Evolutionary conservation across 2,888 invertebrate genomes (phyloP), one percentile per base, ranked within the genome.

Genomic region (Druceiella hillmani): DNA sequence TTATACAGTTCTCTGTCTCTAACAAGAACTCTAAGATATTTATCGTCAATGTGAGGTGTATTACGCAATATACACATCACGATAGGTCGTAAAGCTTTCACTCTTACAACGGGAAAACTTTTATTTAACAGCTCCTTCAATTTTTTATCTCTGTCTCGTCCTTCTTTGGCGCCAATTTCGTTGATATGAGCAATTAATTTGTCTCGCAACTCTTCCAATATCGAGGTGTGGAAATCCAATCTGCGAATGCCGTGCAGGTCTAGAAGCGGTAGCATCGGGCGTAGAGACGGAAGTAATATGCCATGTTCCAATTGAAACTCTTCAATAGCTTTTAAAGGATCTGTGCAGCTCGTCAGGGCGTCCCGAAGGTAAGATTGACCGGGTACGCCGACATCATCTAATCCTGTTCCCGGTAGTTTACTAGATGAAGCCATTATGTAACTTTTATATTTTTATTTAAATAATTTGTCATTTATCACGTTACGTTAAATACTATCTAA

Each of bases 251-350:
- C 92, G 57, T 97, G 97, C 13, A 98, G 75, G 63, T 99, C 98
- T 6, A 99, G 71, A 10, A 99, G 67, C 1, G 97, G 97, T 43
- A 98, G 62, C 86, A 97, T 97, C 10, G 97, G 94, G 32, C 92
- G 75, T 32, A 98, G 64, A 0, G 97, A 95, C 1, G 95, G 94
- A 30, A 97, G 65, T 38, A 92, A 66, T 52, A 95, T 90, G 24
- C 91, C 91, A 75, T 94, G 93, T 63, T 91, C 87, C 29, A 90
- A 70, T 80, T 97, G 94, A 73, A 98, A 98, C 62, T 95, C 94
- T 74, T 95, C 94, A 46, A 98, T 98, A n/a, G 97, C 95, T 68
- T 92, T 92, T 24, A 97, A 61, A 7, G 97, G 97, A 68, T 98
- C 95, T 1, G 92, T 91, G 58, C 95, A 95, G 55, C 91, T 94